These are phyloP conservation scores for Acrocephalus kingi DNA, from an alignment of 2,113 vertebrate species.

Conservation along the genomic window DNA sequence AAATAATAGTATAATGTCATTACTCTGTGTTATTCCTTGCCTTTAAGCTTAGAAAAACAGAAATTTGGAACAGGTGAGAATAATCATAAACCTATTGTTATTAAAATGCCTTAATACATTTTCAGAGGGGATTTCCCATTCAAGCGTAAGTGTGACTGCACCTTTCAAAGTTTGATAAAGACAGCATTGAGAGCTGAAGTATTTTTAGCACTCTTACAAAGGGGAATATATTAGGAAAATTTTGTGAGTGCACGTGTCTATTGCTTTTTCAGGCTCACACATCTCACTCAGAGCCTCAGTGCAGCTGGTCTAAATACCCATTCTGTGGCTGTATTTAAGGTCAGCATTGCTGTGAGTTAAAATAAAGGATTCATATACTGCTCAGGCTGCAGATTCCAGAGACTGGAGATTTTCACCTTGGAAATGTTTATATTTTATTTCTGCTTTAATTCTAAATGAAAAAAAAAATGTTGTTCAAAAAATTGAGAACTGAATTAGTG, in stretches of 20 bases:
- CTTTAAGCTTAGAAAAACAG: background rate
- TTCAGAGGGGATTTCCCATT: constrained; percentile 13
- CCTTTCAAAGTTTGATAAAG: background rate
- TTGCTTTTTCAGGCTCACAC: background rate
- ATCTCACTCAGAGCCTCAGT: background rate
- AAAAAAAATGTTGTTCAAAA: background rate
- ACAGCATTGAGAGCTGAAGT: background rate
- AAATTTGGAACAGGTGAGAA: background rate
- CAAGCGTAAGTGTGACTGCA: background rate
- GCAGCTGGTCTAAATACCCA: background rate
- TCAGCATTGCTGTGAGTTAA: background rate
- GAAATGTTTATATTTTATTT: background rate
- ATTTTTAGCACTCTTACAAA: background rate
- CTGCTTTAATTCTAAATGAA: background rate
- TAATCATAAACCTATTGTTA: background rate
- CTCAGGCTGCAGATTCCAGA: background rate
- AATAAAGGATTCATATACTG: background rate
- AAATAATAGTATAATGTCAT: background rate
- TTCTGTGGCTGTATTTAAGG: background rate
- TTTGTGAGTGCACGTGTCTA: background rate
- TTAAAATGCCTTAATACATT: background rate
- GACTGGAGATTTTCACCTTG: background rate
- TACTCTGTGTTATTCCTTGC: background rate
- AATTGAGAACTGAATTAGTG: background rate
- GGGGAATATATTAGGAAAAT: background rate